Evolutionary conservation across 2,888 invertebrate genomes (phyloP).

Genomic region (Camptogramma bilineatum): DNA sequence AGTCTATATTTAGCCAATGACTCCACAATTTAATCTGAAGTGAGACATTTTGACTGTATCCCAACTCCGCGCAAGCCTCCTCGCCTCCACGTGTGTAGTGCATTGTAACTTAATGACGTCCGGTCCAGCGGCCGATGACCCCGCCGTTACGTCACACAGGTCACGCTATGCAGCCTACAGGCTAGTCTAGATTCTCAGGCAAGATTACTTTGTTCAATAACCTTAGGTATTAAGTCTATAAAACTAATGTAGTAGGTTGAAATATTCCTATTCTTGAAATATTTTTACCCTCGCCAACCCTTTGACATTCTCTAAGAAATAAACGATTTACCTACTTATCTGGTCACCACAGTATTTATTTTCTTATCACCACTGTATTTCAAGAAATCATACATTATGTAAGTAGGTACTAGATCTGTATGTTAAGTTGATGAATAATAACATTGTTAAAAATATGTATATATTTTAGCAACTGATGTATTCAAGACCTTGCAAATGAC

Average conservation of each 20-base stretch:
- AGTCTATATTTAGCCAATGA: no score
- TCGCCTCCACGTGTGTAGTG: conserved; percentile 20
- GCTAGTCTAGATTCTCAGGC: conserved; percentile 47
- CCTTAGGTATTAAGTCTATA: conserved; percentile 2
- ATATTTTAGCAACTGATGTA: conserved; percentile 7
- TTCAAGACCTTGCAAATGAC: conserved; percentile 27
- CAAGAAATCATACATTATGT: no score
- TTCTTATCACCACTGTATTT: no score
- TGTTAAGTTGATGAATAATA: background rate
- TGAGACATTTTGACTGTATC: background rate
- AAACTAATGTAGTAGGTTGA: background rate
- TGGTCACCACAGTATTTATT: background rate
- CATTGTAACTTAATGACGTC: conserved; percentile 33
- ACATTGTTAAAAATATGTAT: conserved; percentile 1
- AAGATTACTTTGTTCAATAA: conserved; percentile 29
- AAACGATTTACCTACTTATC: background rate
- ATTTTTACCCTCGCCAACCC: background rate
- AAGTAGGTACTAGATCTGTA: no score
- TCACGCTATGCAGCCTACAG: conserved; percentile 49
- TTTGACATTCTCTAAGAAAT: background rate
- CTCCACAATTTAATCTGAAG: no score
- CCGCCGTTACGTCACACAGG: conserved; percentile 51
- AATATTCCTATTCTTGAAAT: background rate
- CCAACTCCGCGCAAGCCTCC: conserved; percentile 16
- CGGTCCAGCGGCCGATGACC: conserved; percentile 33